Conservation (phyloP, 2,113 vertebrate species). For the Mobula birostris region DNA sequence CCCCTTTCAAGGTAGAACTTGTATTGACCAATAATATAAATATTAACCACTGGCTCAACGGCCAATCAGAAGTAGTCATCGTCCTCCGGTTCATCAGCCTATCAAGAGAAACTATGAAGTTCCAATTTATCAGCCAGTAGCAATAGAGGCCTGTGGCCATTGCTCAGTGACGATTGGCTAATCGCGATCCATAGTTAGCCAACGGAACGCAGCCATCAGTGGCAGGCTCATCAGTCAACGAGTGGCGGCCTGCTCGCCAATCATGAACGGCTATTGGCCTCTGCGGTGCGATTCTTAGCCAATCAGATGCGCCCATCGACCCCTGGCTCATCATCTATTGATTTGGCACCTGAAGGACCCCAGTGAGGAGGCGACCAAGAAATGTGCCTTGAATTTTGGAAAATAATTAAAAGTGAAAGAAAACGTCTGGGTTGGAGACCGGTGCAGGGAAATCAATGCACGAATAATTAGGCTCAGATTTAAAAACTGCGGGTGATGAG, state of each 20-base stretch:
- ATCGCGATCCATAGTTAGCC: too few species aligned
- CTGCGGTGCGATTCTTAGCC: too few species aligned
- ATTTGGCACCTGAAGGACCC: conserved; percentile 24
- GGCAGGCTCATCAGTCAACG: too few species aligned
- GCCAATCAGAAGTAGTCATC: not conserved
- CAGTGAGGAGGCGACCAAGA: not conserved
- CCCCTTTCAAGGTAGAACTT: not conserved
- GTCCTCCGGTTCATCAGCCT: not conserved
- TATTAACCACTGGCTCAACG: not conserved
- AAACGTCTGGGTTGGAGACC: not conserved
- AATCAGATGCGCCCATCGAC: not conserved
- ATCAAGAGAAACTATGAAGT: not conserved
- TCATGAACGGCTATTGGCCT: too few species aligned
- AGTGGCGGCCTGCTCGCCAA: too few species aligned
- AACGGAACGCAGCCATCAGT: too few species aligned
- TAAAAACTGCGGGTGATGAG: too few species aligned
- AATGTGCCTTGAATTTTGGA: not conserved
- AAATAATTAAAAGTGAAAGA: not conserved
- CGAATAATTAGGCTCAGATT: too few species aligned
- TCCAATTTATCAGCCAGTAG: too few species aligned
- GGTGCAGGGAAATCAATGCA: too few species aligned
- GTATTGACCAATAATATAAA: not conserved
- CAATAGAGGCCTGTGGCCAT: too few species aligned
- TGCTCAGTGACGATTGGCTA: too few species aligned
- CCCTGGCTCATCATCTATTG: not conserved